Conservation (phyloP, 2,888 invertebrate genomes). For the Machimus rusticus region DNA sequence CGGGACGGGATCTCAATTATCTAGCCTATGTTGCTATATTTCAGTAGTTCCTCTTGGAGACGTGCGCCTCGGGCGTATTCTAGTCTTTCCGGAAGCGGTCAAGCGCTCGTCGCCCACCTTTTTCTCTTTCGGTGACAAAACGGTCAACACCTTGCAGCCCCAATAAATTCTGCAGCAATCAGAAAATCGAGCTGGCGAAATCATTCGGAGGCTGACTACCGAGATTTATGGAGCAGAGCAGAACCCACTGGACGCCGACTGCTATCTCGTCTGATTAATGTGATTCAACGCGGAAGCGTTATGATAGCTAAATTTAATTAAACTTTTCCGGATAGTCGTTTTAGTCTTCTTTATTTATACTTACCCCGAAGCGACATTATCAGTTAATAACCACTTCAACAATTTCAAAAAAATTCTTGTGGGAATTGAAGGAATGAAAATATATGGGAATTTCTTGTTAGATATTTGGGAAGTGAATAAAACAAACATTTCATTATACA, state of each 20-base stretch:
- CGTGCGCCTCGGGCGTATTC: background rate
- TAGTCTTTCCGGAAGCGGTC: background rate
- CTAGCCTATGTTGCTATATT: background rate
- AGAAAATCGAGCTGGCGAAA: slow-evolving; percentile 16
- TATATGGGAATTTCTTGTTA: background rate
- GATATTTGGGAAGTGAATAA: too few species aligned
- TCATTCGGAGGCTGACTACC: slow-evolving; percentile 6
- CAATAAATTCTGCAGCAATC: slow-evolving; percentile 38
- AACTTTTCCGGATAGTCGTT: background rate
- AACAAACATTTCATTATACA: too few species aligned
- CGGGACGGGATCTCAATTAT: slow-evolving; percentile 8
- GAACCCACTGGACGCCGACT: background rate
- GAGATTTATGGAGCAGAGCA: slow-evolving; percentile 18
- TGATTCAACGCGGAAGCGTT: background rate
- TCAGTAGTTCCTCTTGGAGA: background rate
- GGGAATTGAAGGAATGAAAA: background rate
- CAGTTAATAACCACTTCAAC: background rate
- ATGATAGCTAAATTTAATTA: background rate
- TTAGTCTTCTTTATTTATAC: background rate
- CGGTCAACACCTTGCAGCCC: slow-evolving; percentile 36
- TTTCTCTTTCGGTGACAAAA: slow-evolving; percentile 33
- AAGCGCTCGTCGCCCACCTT: background rate
- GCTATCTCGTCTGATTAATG: background rate
- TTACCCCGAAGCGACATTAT: background rate
- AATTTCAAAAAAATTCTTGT: background rate